Conservation (phyloP, 2,797 vertebrate species). For the Pelobates cultripes region DNA sequence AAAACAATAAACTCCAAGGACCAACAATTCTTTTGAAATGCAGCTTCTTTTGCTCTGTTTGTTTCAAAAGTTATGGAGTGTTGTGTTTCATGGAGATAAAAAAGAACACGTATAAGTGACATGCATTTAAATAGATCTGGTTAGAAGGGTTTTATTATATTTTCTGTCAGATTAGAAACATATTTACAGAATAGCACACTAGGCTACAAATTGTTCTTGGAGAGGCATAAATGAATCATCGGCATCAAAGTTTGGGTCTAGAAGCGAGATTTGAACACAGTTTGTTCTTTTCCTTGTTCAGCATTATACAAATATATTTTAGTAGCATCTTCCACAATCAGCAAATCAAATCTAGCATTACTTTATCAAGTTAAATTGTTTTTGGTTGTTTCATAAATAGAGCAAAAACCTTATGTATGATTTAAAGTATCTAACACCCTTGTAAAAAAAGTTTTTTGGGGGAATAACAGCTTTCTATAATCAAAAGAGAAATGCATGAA, state of each 20-base stretch:
- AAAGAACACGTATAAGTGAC: conserved; percentile 12
- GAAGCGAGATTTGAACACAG: conserved; percentile 24
- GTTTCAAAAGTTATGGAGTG: conserved; percentile 10
- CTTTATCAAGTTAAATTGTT: background rate
- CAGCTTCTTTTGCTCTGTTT: too few relatives aligned
- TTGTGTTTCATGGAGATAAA: conserved; percentile 30
- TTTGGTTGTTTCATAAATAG: background rate
- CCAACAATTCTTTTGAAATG: too few relatives aligned
- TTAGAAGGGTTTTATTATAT: conserved; percentile 18
- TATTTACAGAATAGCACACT: conserved; percentile 38
- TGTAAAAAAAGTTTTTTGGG: background rate
- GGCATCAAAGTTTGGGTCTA: conserved; percentile 38
- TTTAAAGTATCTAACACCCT: background rate
- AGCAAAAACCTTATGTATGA: background rate
- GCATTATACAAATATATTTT: conserved; percentile 3
- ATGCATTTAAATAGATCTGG: conserved; percentile 22
- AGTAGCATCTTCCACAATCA: background rate
- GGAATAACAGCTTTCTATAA: background rate
- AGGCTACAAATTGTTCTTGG: conserved; percentile 41
- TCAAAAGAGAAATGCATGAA: background rate
- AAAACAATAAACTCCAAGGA: too few relatives aligned
- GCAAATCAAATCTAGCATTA: conserved; percentile 7
- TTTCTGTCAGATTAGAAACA: conserved; percentile 34
- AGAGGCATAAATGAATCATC: conserved; percentile 42
- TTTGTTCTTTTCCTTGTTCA: conserved; percentile 1